Evolutionary conservation across 2,113 vertebrate genomes (phyloP).

Genomic region (Natator depressus): DNA sequence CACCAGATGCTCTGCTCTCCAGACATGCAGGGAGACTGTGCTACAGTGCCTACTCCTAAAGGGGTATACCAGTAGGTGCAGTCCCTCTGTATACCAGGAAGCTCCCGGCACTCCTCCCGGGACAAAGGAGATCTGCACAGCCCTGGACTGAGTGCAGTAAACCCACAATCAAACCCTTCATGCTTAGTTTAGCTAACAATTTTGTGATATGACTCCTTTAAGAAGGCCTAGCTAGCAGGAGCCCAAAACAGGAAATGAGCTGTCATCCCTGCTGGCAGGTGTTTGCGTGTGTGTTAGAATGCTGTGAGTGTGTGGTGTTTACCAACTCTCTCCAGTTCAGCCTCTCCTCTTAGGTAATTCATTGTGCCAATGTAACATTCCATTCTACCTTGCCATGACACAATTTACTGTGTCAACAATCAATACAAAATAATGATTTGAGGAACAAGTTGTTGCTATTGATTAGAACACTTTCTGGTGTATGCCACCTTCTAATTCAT

Average conservation of each 20-base stretch:
- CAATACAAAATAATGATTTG: not conserved
- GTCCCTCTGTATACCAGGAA: rapidly evolving
- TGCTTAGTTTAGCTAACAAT: not conserved
- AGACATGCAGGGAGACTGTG: not conserved
- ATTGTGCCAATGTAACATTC: not conserved
- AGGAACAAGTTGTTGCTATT: not conserved
- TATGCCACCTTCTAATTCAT: not conserved
- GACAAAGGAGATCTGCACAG: rapidly evolving
- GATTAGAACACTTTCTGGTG: not conserved
- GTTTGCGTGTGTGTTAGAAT: not conserved
- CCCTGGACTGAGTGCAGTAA: not conserved
- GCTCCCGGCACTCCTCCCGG: not conserved
- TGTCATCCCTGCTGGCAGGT: rapidly evolving
- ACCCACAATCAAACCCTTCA: not conserved
- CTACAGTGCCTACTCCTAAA: not conserved
- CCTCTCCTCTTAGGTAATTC: not conserved
- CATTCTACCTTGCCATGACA: not conserved
- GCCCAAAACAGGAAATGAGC: not conserved
- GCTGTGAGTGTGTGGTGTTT: not conserved
- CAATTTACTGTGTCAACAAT: not conserved
- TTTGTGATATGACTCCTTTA: not conserved
- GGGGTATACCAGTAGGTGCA: not conserved
- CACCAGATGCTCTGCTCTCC: not conserved
- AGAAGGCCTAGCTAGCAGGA: not conserved
- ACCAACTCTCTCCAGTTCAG: rapidly evolving